Percentiles rank a stretch among this genome's conserved stretches.
Evolutionary conservation across 2,797 vertebrate genomes (phyloP).

Genomic region (Sebastes hopkinsi): DNA sequence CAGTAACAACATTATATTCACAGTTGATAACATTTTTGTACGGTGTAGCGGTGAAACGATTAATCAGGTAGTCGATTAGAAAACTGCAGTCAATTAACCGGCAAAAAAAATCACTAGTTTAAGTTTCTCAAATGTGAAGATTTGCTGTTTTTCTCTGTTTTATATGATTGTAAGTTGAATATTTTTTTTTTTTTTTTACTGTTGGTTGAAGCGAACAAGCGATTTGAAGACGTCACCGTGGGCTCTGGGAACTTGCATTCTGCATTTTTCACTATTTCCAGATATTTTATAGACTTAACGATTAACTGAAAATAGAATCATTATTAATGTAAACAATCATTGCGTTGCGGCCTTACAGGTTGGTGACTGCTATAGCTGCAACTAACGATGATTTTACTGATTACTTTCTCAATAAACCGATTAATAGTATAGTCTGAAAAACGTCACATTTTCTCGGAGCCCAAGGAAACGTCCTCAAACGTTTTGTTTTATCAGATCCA

Average conservation of each 20-base stretch:
- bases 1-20: constrained; percentile 22
- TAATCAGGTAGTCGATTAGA: neutral
- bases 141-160: neutral
- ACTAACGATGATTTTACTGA: neutral
- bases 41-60: neutral
- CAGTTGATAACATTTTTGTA: neutral
- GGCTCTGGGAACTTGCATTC: neutral
- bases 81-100: neutral
- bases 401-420: neutral
- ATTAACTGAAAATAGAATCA: neutral
- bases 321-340: neutral
- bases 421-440: neutral
- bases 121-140: neutral
- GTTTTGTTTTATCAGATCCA: neutral
- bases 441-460: neutral
- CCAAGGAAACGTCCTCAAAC: neutral
- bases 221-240: neutral
- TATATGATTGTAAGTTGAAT: neutral
- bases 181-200: neutral
- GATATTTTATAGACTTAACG: neutral
- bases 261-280: neutral
- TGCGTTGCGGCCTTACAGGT: neutral
- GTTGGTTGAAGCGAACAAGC: neutral
- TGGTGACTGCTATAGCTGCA: neutral
- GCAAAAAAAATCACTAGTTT: neutral